Evolutionary conservation across 2,888 invertebrate species (phyloP).

Genomic region (Machimus atricapillus): DNA sequence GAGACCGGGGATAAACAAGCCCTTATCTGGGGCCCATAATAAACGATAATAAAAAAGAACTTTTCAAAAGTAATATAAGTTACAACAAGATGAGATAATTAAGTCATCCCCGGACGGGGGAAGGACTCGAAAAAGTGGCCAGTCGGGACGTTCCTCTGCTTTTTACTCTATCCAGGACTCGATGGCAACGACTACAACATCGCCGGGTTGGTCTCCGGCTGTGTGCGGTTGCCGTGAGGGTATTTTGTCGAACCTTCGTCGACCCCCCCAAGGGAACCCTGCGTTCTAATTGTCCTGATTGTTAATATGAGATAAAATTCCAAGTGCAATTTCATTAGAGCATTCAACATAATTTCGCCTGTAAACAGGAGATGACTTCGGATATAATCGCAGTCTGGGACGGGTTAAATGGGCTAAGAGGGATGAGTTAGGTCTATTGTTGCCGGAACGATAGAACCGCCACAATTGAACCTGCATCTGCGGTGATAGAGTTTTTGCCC

Average conservation of each 20-base stretch:
- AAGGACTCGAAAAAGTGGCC: slow-evolving; percentile 10
- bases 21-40: slow-evolving; percentile 46
- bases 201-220: neutral
- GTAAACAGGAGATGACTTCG: slow-evolving; percentile 43
- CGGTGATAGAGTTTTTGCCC: slow-evolving; percentile 4
- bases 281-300: slow-evolving; percentile 47
- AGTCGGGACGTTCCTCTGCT: neutral
- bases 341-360: slow-evolving; percentile 47
- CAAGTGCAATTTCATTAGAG: slow-evolving; percentile 47
- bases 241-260: neutral
- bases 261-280: slow-evolving; percentile 13
- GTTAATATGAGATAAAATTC: slow-evolving; percentile 47
- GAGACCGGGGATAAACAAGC: slow-evolving; percentile 42
- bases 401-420: slow-evolving; percentile 40
- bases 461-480: slow-evolving; percentile 36
- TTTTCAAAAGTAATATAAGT: slow-evolving; percentile 47
- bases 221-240: neutral
- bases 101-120: slow-evolving; percentile 36
- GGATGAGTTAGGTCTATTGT: slow-evolving; percentile 25
- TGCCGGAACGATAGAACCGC: neutral
- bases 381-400: slow-evolving; percentile 43
- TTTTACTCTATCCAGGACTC: neutral
- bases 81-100: slow-evolving; percentile 45
- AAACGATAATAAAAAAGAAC: slow-evolving; percentile 47
- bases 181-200: neutral